Percentiles rank a stretch among this genome's conserved stretches.
Evolutionary conservation across 2,888 invertebrate species (phyloP).

Genomic region (Apodemia hepburni): DNA sequence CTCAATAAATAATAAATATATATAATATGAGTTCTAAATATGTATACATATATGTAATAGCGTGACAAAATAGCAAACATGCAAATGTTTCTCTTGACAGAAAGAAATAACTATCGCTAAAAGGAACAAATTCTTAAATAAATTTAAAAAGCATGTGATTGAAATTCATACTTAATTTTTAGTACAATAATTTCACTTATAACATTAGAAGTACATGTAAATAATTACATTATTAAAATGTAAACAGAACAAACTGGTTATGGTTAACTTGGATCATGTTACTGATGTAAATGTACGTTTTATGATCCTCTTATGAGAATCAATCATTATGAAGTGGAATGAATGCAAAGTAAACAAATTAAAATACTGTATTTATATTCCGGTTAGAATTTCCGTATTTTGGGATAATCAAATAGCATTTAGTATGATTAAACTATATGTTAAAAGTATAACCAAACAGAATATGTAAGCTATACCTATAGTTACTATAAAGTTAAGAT

Average conservation of each 20-base stretch:
- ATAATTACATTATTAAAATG: conserved; percentile 8
- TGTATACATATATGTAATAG: no score
- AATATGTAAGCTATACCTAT: no score
- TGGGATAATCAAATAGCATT: neutral
- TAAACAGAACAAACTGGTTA: neutral
- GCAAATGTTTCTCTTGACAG: no score
- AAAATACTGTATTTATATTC: neutral
- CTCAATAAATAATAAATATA: no score
- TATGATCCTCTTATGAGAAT: conserved; percentile 15
- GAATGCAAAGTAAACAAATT: neutral
- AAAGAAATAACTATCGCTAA: no score
- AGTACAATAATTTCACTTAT: neutral
- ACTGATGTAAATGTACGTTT: conserved; percentile 14
- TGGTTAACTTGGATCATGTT: neutral
- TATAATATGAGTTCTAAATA: no score
- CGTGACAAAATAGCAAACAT: no score
- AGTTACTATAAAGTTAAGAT: no score
- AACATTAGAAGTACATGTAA: neutral
- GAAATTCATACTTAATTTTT: no score
- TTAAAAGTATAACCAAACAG: no score
- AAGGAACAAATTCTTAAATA: neutral
- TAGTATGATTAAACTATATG: neutral
- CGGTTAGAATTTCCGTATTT: neutral
- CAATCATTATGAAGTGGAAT: conserved; percentile 19
- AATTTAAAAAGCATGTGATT: no score